A percentile compares a stretch with the other conserved stretches of the same genome.
Evolutionary conservation across 2,888 invertebrate genomes (phyloP).

Genomic region (Autographa pulchrina): DNA sequence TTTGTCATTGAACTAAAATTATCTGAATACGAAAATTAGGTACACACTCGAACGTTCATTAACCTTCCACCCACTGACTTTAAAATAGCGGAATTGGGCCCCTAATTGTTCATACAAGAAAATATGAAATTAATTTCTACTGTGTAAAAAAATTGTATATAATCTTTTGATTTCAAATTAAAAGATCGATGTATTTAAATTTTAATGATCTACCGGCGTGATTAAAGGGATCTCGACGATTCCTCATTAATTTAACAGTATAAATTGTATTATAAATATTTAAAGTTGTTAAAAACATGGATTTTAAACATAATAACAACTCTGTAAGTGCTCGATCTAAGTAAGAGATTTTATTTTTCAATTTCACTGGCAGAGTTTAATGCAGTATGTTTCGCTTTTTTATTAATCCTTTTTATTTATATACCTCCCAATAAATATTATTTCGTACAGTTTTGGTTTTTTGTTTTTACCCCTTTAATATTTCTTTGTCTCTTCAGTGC

Average conservation of each 20-base stretch:
- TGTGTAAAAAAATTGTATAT: background rate
- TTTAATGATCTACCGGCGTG: background rate
- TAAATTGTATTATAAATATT: conserved; percentile 6
- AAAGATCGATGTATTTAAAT: background rate
- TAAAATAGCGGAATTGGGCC: too few relatives aligned
- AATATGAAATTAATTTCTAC: background rate
- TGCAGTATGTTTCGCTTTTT: conserved; percentile 71
- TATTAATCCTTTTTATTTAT: conserved; percentile 79
- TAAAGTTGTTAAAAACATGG: conserved; percentile 3
- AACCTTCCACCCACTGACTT: too few relatives aligned
- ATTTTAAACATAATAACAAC: conserved; percentile 26
- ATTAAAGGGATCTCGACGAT: background rate
- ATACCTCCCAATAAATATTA: conserved; percentile 82
- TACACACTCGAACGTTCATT: too few relatives aligned
- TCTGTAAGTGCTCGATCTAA: conserved; percentile 29
- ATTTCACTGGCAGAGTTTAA: conserved; percentile 43
- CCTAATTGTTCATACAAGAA: too few relatives aligned
- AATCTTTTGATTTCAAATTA: background rate
- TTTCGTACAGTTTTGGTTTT: conserved; percentile 76
- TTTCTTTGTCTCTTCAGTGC: conserved; percentile 7
- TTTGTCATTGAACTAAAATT: too few relatives aligned
- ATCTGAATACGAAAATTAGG: too few relatives aligned
- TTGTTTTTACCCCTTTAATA: conserved; percentile 56
- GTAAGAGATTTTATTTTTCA: conserved; percentile 24
- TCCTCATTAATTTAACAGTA: conserved; percentile 1